Evolutionary conservation across 2,888 invertebrate genomes (phyloP).

Genomic region (Trachelus tabidus): DNA sequence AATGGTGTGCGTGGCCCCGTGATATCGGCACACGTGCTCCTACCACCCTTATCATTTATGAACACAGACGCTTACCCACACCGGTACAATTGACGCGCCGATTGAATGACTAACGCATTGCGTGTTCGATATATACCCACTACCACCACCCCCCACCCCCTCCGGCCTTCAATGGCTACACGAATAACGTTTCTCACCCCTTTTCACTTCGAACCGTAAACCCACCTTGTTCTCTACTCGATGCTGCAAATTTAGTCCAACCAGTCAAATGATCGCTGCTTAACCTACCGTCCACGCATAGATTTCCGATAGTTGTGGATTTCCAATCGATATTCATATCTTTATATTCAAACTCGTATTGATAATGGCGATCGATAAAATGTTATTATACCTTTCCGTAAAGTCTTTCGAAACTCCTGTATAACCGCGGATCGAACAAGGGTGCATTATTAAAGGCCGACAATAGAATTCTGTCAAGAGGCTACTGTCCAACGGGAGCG

Average conservation of each 20-base stretch:
- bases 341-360: not conserved
- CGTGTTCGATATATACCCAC: not conserved
- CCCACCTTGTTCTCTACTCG: not conserved
- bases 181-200: not conserved
- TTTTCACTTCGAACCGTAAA: not conserved
- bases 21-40: conserved; percentile 16
- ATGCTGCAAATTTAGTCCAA: not conserved
- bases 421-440: not conserved
- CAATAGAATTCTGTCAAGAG: not conserved
- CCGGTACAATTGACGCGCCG: not conserved
- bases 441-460: not conserved
- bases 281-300: not conserved
- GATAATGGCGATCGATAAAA: not conserved
- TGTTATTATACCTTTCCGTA: not conserved
- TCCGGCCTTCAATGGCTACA: not conserved
- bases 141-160: not conserved
- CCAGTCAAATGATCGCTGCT: not conserved
- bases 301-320: not conserved
- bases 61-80: not conserved
- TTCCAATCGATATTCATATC: not conserved
- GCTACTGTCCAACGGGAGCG: not conserved
- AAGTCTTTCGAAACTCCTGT: not conserved
- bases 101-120: conserved; percentile 6
- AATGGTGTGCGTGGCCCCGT: conserved; percentile 11
- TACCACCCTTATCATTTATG: conserved; percentile 11